These are phyloP conservation scores for Paedocypris micromegethes DNA, from an alignment of 2,797 vertebrate genomes.

Conservation along the genomic window DNA sequence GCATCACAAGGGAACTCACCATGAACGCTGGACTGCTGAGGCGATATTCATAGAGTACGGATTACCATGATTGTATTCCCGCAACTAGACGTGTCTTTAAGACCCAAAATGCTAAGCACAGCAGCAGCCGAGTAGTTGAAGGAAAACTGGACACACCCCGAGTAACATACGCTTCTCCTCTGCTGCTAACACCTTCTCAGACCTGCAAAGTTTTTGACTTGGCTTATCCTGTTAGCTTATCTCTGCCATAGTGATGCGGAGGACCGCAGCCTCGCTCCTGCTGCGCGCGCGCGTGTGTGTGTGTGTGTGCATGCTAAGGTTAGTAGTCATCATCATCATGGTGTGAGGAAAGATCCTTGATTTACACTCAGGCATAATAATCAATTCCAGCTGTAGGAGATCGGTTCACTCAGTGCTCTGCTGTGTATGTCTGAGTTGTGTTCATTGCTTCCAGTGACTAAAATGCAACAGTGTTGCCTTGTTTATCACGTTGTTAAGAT, in stretches of 20 bases:
- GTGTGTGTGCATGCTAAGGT: slow-evolving; percentile 6
- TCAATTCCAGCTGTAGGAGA: slow-evolving; percentile 3
- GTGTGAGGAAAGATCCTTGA: slow-evolving; percentile 19
- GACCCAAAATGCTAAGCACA: slow-evolving; percentile 49
- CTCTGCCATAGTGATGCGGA: slow-evolving; percentile 34
- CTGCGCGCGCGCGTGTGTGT: slow-evolving; percentile 18
- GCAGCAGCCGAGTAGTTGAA: slow-evolving; percentile 31
- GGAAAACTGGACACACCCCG: slow-evolving; percentile 32
- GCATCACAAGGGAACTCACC: slow-evolving; percentile 25
- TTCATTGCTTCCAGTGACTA: neutral
- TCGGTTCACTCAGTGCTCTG: slow-evolving; percentile 8
- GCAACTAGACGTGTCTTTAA: slow-evolving; percentile 9
- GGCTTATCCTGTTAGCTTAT: slow-evolving; percentile 22
- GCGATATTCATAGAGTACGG: slow-evolving; percentile 33
- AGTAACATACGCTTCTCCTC: slow-evolving; percentile 32
- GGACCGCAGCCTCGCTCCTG: slow-evolving; percentile 23
- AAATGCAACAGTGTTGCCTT: neutral
- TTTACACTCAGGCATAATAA: slow-evolving; percentile 31
- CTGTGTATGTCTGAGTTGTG: slow-evolving; percentile 18
- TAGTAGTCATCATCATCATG: slow-evolving; percentile 19
- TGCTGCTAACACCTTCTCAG: slow-evolving; percentile 37
- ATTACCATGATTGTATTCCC: slow-evolving; percentile 14
- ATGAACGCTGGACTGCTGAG: slow-evolving; percentile 42
- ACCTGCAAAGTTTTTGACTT: slow-evolving; percentile 20
- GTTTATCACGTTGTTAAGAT: no score